Evolutionary conservation across 2,113 vertebrate genomes (phyloP).

Genomic region (Eurypyga helias): DNA sequence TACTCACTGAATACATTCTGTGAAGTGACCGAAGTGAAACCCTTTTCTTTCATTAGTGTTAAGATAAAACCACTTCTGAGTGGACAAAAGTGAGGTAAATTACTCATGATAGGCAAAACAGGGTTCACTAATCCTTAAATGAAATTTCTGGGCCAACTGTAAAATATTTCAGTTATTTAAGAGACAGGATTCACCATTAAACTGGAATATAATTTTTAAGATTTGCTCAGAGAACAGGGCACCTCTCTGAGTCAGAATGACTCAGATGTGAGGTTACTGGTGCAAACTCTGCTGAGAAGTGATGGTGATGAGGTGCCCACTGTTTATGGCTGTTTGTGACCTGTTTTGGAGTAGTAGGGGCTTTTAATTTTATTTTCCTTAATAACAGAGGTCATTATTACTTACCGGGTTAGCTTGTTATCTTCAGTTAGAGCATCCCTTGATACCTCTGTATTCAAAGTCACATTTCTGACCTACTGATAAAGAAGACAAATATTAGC

Average conservation of each 20-base stretch:
- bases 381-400: not conserved
- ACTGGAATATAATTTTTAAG: not conserved
- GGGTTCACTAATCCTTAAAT: slow-evolving; percentile 47
- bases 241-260: not conserved
- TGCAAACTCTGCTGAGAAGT: not conserved
- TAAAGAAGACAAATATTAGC: not conserved
- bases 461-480: not conserved
- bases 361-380: not conserved
- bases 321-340: not conserved
- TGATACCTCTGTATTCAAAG: not conserved
- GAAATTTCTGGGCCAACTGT: not conserved
- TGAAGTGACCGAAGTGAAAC: slow-evolving; percentile 10
- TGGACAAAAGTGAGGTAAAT: slow-evolving; percentile 29
- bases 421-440: not conserved
- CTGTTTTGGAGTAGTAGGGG: not conserved
- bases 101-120: slow-evolving; percentile 21
- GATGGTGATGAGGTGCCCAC: accelerated
- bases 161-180: slow-evolving; percentile 2
- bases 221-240: not conserved
- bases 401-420: not conserved
- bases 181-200: not conserved
- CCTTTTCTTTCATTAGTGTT: slow-evolving; percentile 19
- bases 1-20: slow-evolving; percentile 2
- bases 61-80: slow-evolving; percentile 11
- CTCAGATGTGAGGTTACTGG: not conserved